A percentile compares a stretch with the other conserved stretches of the same genome.
Conservation (phyloP, 2,797 vertebrate species). For the Chrysocyon brachyurus region DNA sequence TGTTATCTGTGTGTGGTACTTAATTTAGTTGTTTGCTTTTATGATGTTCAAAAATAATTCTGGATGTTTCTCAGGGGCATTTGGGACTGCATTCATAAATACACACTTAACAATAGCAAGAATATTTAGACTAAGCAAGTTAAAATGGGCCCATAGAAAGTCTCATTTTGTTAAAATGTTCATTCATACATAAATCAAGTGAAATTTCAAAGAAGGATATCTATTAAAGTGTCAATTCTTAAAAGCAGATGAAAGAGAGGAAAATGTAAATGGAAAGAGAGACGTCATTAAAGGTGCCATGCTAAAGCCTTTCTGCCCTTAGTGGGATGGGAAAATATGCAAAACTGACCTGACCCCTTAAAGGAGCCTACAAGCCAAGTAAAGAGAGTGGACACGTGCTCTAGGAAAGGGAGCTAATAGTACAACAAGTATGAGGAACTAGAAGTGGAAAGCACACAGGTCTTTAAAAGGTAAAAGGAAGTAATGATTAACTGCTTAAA, state of each 20-base stretch:
- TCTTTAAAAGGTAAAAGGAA: neutral
- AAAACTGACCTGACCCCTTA: neutral
- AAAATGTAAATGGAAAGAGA: neutral
- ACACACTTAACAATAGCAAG: neutral
- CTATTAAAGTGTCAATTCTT: neutral
- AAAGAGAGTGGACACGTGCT: neutral
- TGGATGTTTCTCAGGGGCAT: neutral
- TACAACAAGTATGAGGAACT: neutral
- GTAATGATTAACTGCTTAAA: neutral
- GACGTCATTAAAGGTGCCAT: neutral
- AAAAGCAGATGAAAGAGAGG: neutral
- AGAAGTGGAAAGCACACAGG: neutral
- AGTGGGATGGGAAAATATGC: neutral
- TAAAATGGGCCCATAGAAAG: neutral
- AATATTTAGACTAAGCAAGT: slow-evolving; percentile 13
- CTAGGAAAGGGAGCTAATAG: neutral
- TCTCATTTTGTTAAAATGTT: neutral
- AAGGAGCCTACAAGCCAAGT: neutral
- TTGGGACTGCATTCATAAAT: neutral
- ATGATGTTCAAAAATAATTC: neutral
- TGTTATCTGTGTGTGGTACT: neutral
- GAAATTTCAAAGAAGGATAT: neutral
- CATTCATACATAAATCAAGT: neutral
- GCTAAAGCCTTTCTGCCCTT: neutral
- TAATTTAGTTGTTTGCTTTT: neutral